Evolutionary conservation across 2,888 invertebrate species (phyloP).

Genomic region (Tenthredo notha): DNA sequence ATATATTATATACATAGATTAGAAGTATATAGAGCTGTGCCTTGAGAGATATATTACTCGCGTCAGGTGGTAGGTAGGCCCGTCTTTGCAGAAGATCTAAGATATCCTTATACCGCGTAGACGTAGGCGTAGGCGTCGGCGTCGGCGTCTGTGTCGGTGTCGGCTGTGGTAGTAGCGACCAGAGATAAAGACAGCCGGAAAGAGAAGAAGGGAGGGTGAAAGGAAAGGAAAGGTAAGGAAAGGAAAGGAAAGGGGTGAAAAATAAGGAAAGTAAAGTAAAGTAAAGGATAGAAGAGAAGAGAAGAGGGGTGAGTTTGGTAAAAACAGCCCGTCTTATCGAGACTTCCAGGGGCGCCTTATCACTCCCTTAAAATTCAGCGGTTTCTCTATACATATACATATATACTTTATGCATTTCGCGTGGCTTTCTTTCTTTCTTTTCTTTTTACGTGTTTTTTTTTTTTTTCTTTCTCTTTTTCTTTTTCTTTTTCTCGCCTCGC

Average conservation of each 20-base stretch:
- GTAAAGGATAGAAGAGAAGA: background rate
- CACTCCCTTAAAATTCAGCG: conserved; percentile 51
- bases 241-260: conserved; percentile 17
- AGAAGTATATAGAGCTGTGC: background rate
- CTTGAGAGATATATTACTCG: conserved; percentile 44
- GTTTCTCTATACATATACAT: conserved; percentile 23
- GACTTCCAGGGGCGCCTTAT: conserved; percentile 53
- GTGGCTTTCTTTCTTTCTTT: background rate
- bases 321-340: conserved; percentile 51
- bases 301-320: conserved; percentile 30
- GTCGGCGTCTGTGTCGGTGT: background rate
- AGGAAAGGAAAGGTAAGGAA: conserved; percentile 14
- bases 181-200: conserved; percentile 50
- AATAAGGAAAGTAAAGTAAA: background rate
- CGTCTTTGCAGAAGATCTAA: conserved; percentile 46
- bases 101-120: conserved; percentile 25
- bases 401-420: conserved; percentile 26
- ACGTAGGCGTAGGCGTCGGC: background rate
- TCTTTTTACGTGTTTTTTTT: background rate
- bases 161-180: background rate
- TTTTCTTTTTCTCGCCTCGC: background rate
- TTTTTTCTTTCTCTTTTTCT: background rate
- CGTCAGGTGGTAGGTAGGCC: conserved; percentile 46
- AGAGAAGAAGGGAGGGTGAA: conserved; percentile 26
- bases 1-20: background rate